Evolutionary conservation across 1,140 invertebrate genomes (phyloP), one percentile per base, ranked within the genome.

Genomic region (Belonocnema kinseyi): DNA sequence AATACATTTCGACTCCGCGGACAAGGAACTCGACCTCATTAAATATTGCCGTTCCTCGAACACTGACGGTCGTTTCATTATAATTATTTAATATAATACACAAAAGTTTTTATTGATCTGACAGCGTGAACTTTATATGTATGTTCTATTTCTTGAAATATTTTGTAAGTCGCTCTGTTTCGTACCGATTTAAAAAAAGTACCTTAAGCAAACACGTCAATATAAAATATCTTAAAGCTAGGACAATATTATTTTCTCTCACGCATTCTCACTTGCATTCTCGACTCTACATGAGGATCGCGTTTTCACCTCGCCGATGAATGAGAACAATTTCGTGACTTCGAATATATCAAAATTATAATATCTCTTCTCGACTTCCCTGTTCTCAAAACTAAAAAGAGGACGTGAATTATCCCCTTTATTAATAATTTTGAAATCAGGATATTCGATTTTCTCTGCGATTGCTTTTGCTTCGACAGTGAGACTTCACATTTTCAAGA

Each of bases 151-250:
- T 19, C 0, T 74, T 76, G 13, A 54, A 50, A n/a, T 8, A 72
- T 78, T 54, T 26, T 10, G 74, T 76, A 77, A 53, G 74, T 76
- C 26, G 40, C 54, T 71, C 77, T 76, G 50, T 82, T 81, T 75
- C 16, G 66, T 79, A 85, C 87, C 77, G 66, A 82, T 72, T 81
- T 89, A 87, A 78, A 76, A 33, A 83, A 85, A 85, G 73, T 77
- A 83, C 74, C 77, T 86, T 83, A 85, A 81, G 82, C 80, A 82
- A n/a, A 77, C 10, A 46, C 73, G 61, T 83, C 80, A 84, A 87
- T 88, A 88, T 79, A 88, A 87, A 88, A 88, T 78, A 80, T 83
- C 61, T 40, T 80, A 83, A 16, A 61, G 51, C 58, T 82, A 85
- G 33, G 50, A 76, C 75, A 78, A 77, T 80, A 82, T 72, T 78